Evolutionary conservation across 2,888 invertebrate genomes (phyloP), one percentile per base, ranked within the genome.

Genomic region (Himalopsyche japonica): DNA sequence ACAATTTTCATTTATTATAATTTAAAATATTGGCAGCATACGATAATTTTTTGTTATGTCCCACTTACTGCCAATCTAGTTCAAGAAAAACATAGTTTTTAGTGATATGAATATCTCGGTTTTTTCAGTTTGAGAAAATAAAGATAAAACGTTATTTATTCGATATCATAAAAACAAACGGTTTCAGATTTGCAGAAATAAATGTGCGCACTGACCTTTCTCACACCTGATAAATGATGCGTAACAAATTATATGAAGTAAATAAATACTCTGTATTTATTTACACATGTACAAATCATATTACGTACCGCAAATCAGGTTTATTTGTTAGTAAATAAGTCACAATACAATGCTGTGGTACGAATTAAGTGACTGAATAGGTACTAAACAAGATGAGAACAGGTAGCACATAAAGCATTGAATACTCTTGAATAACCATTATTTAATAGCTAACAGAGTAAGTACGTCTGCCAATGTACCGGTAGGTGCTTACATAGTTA

Each of bases 391-490:
- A 70, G 34, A 43, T 48, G 76, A 57, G 43, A 82, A 82, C 82
- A 82, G 82, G 82, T 82, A 82, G 82, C 82, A 48, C 47, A 78
- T 82, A 78, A 78, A 78, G 48, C 57, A 78, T 70, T 78, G 49
- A 78, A 78, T 77, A 77, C 37, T 49, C 70, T 82, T 82, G 48
- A 82, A 77, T 70, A 70, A 70, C 70, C 27, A 70, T 70, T 30
- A 70, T 15, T 70, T 70, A 57, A 57, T 57, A 20, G 20, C 20
- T 57, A 57, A 20, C 20, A 24, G 27, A 30, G 18, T 27, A 70
- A 10, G 57, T 57, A 49, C 80, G 76, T 76, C 49, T 48, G 57
- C 57, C 43, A 77, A 82, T 70, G 84, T 79, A 79, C 79, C 79
- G 77, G 84, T 43, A 70, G 82, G 76, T 76, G 77, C 79, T 70